Evolutionary conservation across 2,888 invertebrate species (phyloP), one percentile per base, ranked within the genome.

Genomic region (Allygus modestus): DNA sequence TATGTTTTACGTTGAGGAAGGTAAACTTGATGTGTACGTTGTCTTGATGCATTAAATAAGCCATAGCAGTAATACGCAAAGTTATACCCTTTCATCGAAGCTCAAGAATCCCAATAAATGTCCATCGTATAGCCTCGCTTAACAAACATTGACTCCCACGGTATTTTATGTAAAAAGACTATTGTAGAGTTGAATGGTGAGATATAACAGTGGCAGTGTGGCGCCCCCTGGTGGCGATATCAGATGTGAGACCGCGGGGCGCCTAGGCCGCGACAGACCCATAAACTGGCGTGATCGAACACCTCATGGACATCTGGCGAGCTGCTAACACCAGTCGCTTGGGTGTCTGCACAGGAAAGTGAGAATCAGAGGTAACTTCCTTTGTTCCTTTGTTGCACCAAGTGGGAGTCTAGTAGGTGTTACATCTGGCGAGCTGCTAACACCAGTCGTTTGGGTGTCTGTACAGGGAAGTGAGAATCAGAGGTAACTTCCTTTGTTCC

Each of bases 201-300:
- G 65, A 65, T 65, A 65, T 28, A 31, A 65, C 17, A 20, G 2
- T 23, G 58, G 58, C 23, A 9, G 23, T 31, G 65, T 31, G 26
- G 28, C 28, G 65, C 65, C 65, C 31, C 65, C 65, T 65, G 65
- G 65, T 28, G 65, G 26, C 26, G 58, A 7, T 58, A 58, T 58
- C 58, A 58, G 58, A 58, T 58, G 58, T 58, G 58, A 15, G 15
- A 15, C 65, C 0, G 28, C 65, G 17, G 65, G 65, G 65, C 17
- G 65, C 65, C 65, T 2, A 23, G 26, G 26, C 65, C 1, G 23
- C 58, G 58, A 58, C 58, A 58, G 58, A 58, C 5, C 65, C 65
- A 65, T 65, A 65, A 65, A 65, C 65, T 58, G 58, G 58, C 23
- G 20, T 58, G n/a, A 58, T 58, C 23, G 58, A 58, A 58, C 58